phyloP scores from a whole-genome alignment of 2,888 invertebrate genomes.

The Tanypteryx hageni region DNA sequence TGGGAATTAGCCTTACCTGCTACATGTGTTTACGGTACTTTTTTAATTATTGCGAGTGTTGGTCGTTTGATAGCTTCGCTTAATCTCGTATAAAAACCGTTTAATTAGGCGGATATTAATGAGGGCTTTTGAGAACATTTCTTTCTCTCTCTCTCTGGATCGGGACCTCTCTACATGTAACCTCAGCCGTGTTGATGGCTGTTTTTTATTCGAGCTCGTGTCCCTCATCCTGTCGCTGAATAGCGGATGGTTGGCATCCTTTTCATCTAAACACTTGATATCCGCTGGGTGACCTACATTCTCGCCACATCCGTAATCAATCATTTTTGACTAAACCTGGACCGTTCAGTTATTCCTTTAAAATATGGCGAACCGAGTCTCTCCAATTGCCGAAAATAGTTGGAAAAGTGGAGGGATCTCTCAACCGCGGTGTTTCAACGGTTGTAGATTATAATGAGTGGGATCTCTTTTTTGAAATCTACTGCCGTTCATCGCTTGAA shows the following conservation, averaged over 20 bases:
- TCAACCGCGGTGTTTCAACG: too few relatives aligned
- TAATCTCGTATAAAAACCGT: too few relatives aligned
- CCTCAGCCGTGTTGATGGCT: not conserved
- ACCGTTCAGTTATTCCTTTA: not conserved
- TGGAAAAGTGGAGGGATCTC: too few relatives aligned
- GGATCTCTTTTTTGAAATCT: too few relatives aligned
- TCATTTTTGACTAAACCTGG: constrained; percentile 41
- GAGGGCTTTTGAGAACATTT: not conserved
- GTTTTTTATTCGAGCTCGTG: not conserved
- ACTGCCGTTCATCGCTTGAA: too few relatives aligned
- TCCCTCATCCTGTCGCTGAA: constrained; percentile 24
- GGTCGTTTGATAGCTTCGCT: too few relatives aligned
- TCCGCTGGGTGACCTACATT: constrained; percentile 50
- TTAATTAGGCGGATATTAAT: not conserved
- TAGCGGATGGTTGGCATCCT: constrained; percentile 39
- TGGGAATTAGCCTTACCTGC: too few relatives aligned
- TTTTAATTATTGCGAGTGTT: too few relatives aligned
- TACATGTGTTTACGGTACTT: too few relatives aligned
- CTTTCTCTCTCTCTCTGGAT: not conserved
- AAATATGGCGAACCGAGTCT: not conserved
- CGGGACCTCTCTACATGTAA: not conserved
- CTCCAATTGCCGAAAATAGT: not conserved
- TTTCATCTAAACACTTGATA: constrained; percentile 29
- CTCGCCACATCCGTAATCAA: constrained; percentile 46
- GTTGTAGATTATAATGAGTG: too few relatives aligned